Evolutionary conservation across 2,888 invertebrate genomes (phyloP).

Genomic region (Andrena bicolor): DNA sequence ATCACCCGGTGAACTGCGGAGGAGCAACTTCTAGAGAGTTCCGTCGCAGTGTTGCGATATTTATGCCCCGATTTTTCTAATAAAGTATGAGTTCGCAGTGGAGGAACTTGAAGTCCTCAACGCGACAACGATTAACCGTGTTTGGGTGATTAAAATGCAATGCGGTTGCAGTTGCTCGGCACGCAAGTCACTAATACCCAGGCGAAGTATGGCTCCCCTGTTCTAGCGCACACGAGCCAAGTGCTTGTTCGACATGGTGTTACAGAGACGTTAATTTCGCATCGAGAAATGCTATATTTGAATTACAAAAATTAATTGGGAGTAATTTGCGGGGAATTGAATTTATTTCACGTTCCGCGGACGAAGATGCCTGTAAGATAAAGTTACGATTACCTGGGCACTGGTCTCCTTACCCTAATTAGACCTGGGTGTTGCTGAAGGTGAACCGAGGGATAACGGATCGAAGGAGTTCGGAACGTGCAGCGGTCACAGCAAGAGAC

Average conservation of each 20-base stretch:
- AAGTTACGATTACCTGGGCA: neutral
- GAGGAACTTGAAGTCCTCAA: no score
- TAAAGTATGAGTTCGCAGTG: no score
- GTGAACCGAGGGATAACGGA: neutral
- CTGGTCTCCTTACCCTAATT: neutral
- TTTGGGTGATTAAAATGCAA: neutral
- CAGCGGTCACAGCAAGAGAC: neutral
- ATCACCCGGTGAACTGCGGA: no score
- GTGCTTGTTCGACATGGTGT: neutral
- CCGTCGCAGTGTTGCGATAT: no score
- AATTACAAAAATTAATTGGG: constrained; percentile 2
- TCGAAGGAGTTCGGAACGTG: neutral
- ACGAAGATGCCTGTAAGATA: neutral
- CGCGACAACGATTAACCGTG: no score
- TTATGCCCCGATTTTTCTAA: no score
- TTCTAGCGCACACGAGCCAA: neutral
- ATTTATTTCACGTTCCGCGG: neutral
- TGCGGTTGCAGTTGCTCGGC: neutral
- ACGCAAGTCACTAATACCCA: neutral
- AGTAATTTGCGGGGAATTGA: neutral
- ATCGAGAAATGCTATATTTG: neutral
- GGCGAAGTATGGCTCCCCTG: neutral
- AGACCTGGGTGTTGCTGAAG: neutral
- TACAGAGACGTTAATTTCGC: no score
- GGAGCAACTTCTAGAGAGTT: no score